Percentiles rank a stretch among this genome's conserved stretches.
Conservation (phyloP, 2,113 vertebrate genomes). For the Amphiprion percula region DNA sequence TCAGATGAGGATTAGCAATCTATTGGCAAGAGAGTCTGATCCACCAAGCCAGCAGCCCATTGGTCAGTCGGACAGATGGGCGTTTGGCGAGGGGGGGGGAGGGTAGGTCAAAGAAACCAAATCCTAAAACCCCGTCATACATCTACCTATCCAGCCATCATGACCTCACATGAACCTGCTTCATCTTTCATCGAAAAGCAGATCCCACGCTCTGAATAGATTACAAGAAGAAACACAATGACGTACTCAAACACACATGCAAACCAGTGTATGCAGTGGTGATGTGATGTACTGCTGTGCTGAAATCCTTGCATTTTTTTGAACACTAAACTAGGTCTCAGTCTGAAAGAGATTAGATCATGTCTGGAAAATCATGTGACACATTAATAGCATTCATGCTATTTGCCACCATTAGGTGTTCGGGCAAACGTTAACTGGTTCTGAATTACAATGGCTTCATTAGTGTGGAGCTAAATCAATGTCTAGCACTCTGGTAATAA, state of each 20-base stretch:
- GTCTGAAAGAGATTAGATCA: conserved; percentile 62
- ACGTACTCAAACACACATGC: background rate
- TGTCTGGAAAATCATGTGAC: conserved; percentile 75
- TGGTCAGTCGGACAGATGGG: conserved; percentile 70
- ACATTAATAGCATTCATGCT: conserved; percentile 73
- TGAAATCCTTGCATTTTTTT: conserved; percentile 42
- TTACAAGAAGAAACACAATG: background rate
- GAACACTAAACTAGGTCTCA: conserved; percentile 42
- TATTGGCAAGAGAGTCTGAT: conserved; percentile 74
- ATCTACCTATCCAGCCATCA: conserved; percentile 23
- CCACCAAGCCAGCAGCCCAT: conserved; percentile 53
- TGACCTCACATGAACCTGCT: conserved; percentile 39
- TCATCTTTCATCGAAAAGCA: conserved; percentile 38
- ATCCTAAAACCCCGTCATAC: conserved; percentile 59
- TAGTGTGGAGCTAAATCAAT: conserved; percentile 67
- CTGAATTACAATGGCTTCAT: conserved; percentile 78
- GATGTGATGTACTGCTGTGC: background rate
- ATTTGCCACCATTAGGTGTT: conserved; percentile 67
- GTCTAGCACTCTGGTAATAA: conserved; percentile 66
- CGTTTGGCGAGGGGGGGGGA: conserved; percentile 20
- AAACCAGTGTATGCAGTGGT: background rate
- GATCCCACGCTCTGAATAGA: conserved; percentile 17
- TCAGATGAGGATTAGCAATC: conserved; percentile 76
- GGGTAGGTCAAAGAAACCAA: conserved; percentile 59
- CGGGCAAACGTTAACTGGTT: conserved; percentile 51